Percentiles rank a stretch among this genome's conserved stretches.
phyloP scores from a whole-genome alignment of 2,797 vertebrate species.

The Vipera ursinii region DNA sequence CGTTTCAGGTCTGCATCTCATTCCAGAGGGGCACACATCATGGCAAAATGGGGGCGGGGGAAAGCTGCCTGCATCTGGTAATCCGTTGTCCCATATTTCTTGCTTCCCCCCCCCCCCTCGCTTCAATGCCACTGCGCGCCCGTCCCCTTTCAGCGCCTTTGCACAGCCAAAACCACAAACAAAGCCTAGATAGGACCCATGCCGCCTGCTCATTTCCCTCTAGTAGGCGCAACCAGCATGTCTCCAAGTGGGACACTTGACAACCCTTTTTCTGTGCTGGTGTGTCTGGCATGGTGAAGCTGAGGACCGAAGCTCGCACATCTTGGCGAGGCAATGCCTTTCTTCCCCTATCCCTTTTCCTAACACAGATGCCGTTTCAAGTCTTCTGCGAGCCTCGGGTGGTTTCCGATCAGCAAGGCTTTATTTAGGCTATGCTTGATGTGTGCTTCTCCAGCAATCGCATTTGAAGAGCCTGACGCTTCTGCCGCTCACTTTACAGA shows the following conservation, averaged over 20 bases:
- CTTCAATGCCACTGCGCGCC: not conserved
- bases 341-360: not conserved
- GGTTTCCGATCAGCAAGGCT: not conserved
- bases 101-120: not conserved
- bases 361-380: not conserved
- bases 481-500: not conserved
- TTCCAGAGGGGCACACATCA: not conserved
- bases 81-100: slow-evolving; percentile 14
- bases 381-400: fast-evolving
- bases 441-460: not conserved
- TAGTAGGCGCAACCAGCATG: fast-evolving
- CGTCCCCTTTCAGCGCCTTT: not conserved
- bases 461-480: not conserved
- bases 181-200: fast-evolving
- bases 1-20: slow-evolving; percentile 35
- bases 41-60: not conserved
- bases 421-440: not conserved
- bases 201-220: not conserved
- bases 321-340: fast-evolving
- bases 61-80: not conserved
- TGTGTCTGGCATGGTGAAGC: not conserved
- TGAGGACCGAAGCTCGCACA: not conserved
- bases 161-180: fast-evolving
- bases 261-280: not conserved
- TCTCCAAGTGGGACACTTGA: fast-evolving